Conservation (phyloP, 2,888 invertebrate species). For the Agrochola circellaris region DNA sequence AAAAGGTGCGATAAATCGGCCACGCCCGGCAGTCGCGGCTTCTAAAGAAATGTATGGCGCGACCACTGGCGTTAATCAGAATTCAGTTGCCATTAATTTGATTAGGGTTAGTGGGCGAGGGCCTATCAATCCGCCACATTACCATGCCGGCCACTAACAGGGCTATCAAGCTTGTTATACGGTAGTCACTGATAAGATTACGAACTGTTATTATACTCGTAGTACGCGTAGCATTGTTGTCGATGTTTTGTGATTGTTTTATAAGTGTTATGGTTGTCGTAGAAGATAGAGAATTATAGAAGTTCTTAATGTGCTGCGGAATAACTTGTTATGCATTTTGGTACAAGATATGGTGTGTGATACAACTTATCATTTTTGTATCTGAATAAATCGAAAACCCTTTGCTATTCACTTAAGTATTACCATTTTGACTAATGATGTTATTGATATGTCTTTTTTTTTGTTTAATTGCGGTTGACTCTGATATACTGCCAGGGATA, state of each 20-base stretch:
- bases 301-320: background rate
- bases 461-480: background rate
- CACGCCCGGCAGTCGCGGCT: slow-evolving; percentile 72
- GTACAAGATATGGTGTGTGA: background rate
- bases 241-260: slow-evolving; percentile 50
- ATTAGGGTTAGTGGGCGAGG: slow-evolving; percentile 91
- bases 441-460: background rate
- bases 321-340: background rate
- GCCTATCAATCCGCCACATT: slow-evolving; percentile 89
- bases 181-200: slow-evolving; percentile 60
- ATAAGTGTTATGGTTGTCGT: slow-evolving; percentile 26
- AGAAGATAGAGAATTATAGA: slow-evolving; percentile 11
- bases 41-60: slow-evolving; percentile 86
- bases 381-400: background rate
- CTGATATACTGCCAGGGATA: background rate
- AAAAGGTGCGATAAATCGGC: slow-evolving; percentile 86
- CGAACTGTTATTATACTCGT: slow-evolving; percentile 48
- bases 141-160: slow-evolving; percentile 82
- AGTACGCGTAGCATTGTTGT: slow-evolving; percentile 35
- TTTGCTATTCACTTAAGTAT: background rate
- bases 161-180: slow-evolving; percentile 70
- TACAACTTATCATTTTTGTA: background rate
- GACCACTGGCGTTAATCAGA: slow-evolving; percentile 87
- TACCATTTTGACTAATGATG: background rate
- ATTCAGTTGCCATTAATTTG: slow-evolving; percentile 90